Evolutionary conservation across 2,797 vertebrate species (phyloP).

Genomic region (Morelia viridis): DNA sequence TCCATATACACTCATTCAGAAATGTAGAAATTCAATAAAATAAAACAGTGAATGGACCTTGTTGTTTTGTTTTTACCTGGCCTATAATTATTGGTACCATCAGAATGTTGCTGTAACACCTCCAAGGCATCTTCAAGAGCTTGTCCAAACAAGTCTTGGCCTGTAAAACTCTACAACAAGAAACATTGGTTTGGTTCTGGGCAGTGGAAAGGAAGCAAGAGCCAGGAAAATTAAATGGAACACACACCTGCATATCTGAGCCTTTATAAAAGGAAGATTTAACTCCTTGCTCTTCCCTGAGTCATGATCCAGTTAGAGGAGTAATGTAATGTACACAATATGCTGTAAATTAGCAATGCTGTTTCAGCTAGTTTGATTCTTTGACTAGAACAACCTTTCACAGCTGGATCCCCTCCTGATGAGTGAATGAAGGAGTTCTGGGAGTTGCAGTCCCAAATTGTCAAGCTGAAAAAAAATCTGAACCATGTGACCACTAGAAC

Average conservation of each 20-base stretch:
- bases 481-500: not conserved
- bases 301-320: not conserved
- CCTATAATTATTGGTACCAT: slow-evolving; percentile 72
- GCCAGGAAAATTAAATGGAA: not conserved
- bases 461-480: not conserved
- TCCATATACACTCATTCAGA: not conserved
- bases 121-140: slow-evolving; percentile 95
- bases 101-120: slow-evolving; percentile 87
- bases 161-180: slow-evolving; percentile 75
- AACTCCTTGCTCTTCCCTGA: not conserved
- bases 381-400: too few relatives aligned
- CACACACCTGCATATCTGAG: not conserved
- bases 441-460: not conserved
- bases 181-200: slow-evolving; percentile 15
- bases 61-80: slow-evolving; percentile 74
- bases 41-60: not conserved
- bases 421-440: not conserved
- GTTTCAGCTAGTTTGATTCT: not conserved
- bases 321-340: not conserved
- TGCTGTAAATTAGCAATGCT: not conserved
- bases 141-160: slow-evolving; percentile 85
- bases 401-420: not conserved
- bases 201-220: slow-evolving; percentile 19
- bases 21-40: not conserved
- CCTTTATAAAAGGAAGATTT: not conserved